Base-by-base conservation (phyloP, 2,797 vertebrate species). In the Synanceia verrucosa region DNA sequence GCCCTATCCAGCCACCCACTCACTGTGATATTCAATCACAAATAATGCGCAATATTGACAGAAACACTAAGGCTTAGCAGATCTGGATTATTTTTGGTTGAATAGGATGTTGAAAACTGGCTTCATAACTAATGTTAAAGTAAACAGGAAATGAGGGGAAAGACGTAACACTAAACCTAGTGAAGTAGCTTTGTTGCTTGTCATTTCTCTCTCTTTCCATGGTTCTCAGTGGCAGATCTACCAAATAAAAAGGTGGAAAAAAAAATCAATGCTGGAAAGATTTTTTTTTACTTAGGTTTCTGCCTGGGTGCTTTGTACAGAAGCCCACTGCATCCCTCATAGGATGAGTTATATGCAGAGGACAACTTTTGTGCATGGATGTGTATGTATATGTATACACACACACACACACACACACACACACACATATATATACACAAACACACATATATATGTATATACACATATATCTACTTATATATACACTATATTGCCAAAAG, bases 11-110 rank as follows among this genome's bases (percentile, higher is more conserved):
- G 70, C 65, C 18, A 57, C 50, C 5, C 14, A 66, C 19, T 53
- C 13, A 75, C 43, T 56, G 21, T 33, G 8, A 53, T 53, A 10
- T 21, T 51, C 11, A 60, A 29, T 33, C 26, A 48, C 41, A 46
- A 64, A 81, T 73, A 19, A 67, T 37, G 71, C 61, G 63, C 29
- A 19, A 73, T 44, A 65, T 14, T 29, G 33, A 64, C 23, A 34
- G 16, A 68, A 62, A 66, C 14, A 70, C 10, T 26, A 13, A 13
- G 4, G 48, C 13, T 51, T 31, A 19, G 28, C 16, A 43, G 21
- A 63, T 59, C 19, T 41, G 14, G 31, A 34, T 37, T 66, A n/a
- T 24, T 41, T n/a, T 48, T 26, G 31, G 12, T 21, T 21, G 9
- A 37, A 59, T 55, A 12, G 24, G 7, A 28, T 21, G 50, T n/a